Percentiles rank a stretch among this genome's conserved stretches.
Conservation (phyloP, 2,113 vertebrate genomes). For the Laticauda colubrina region DNA sequence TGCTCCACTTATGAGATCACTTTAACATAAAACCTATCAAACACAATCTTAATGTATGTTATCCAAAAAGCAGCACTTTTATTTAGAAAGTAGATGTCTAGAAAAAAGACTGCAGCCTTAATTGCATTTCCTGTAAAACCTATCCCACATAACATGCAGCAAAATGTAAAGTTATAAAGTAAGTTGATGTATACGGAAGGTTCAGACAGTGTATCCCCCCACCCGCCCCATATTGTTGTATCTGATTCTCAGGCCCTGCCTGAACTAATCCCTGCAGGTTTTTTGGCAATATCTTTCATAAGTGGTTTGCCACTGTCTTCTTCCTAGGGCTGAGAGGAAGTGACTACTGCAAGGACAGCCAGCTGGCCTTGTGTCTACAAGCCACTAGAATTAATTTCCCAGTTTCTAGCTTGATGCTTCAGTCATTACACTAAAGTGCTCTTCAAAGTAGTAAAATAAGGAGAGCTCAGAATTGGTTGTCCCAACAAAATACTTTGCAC, state of each 20-base stretch:
- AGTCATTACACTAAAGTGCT: no score
- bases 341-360: no score
- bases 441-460: neutral
- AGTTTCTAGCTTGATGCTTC: no score
- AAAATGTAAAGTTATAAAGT: neutral
- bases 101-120: neutral
- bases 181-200: neutral
- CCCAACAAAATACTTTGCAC: neutral
- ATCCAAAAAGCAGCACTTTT: neutral
- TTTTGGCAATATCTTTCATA: no score
- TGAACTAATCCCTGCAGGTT: no score
- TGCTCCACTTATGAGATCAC: neutral
- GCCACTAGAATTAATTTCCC: no score
- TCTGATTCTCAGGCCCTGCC: no score
- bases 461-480: neutral
- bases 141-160: neutral
- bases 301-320: no score
- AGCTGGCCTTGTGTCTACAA: no score
- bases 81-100: neutral
- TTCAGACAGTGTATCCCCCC: neutral
- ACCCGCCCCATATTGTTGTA: no score
- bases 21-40: neutral
- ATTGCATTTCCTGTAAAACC: neutral
- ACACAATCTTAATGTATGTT: neutral
- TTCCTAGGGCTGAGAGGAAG: no score